Base-by-base conservation (phyloP, 2,797 vertebrate genomes). In the Megalops cyprinoides region DNA sequence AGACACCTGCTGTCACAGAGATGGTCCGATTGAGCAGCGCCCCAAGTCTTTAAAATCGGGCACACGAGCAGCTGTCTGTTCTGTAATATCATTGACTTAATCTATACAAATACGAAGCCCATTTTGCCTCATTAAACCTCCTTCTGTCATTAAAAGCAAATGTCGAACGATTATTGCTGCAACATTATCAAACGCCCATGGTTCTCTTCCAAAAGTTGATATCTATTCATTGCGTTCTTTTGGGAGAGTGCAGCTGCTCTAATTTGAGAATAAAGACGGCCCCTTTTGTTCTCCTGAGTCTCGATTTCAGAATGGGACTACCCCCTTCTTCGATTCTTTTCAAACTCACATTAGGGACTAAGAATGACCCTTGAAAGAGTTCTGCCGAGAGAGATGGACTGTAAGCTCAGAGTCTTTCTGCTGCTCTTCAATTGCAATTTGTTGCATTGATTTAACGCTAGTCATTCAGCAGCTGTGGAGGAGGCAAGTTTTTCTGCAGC, bases 281-380 rank as follows among this genome's bases (percentile, higher is more conserved):
- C 85, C 89, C 89, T 91, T 94, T 94, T 94, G 94, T 94, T 89
- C 81, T 84, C 46, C 79, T 81, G 83, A 81, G 90, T 84, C 90
- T 91, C 84, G 88, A 93, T 93, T 93, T 93, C 92, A 92, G 89
- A 94, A 92, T 93, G 62, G 84, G 75, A 82, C 76, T 71, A 78
- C 85, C 58, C 34, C 81, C 85, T 86, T 87, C 88, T 91, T 92
- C 92, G 87, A 0, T 89, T 89, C 91, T 91, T 94, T 95, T 93
- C 90, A 93, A 91, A 92, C 89, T 92, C 90, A 89, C 87, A 94
- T 94, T 93, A 93, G 86, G 87, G 88, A 93, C 91, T 93, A 93
- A 93, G 91, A 88, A 89, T 91, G 91, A 90, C 91, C 86, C 87
- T 81, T 85, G 85, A 85, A 88, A 89, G 89, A 89, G 90, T 83